A percentile compares a stretch with the other conserved stretches of the same genome.
Conservation (phyloP, 2,797 vertebrate species). For the Arremon aurantiirostris region DNA sequence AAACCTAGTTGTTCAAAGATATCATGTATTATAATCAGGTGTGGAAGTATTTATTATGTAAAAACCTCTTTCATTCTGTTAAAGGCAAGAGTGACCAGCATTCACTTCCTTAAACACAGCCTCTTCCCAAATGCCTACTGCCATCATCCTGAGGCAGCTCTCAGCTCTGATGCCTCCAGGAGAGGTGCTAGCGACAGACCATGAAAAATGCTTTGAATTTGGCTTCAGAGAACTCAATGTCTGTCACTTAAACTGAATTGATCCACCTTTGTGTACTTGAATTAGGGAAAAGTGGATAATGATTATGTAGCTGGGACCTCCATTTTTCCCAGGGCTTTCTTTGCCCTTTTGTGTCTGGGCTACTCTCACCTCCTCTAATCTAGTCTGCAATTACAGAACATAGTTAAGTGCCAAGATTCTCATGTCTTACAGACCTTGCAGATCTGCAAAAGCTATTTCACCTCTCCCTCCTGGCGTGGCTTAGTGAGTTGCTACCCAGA, state of each 20-base stretch:
- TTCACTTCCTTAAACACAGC: not conserved
- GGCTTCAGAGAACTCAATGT: not conserved
- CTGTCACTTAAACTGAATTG: not conserved
- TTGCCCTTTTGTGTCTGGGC: not conserved
- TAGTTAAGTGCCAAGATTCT: not conserved
- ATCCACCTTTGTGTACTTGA: not conserved
- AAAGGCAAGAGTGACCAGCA: not conserved
- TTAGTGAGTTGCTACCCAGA: not conserved
- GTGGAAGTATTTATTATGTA: not conserved
- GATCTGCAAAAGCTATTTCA: not conserved
- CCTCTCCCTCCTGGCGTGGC: fast-evolving
- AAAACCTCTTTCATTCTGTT: not conserved
- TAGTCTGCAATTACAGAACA: not conserved
- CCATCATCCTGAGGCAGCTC: not conserved
- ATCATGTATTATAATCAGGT: not conserved
- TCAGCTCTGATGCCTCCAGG: not conserved
- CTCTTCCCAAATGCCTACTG: not conserved
- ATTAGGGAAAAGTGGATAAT: not conserved
- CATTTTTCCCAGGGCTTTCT: not conserved
- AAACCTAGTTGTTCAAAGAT: not conserved
- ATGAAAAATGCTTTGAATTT: not conserved
- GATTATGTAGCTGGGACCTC: not conserved
- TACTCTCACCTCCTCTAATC: not conserved
- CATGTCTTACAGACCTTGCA: not conserved
- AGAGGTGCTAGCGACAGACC: not conserved